Conservation (phyloP, 92 coral and sea anemone genomes). For the Zoanthus gigantus region DNA sequence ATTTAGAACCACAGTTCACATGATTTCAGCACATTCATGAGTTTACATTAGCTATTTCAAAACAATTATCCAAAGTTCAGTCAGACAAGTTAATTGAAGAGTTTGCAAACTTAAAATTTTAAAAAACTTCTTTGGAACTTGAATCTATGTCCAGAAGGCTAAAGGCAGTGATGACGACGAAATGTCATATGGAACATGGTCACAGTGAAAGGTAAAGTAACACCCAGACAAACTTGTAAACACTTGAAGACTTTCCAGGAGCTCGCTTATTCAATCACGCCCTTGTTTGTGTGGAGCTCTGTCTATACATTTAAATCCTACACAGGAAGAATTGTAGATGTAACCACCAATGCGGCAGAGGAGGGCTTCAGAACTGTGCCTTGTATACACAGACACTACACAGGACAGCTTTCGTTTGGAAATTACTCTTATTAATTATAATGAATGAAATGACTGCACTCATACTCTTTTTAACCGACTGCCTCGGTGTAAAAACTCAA, state of each 20-base stretch:
- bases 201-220: slow-evolving; percentile 9
- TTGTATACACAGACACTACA: neutral
- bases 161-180: neutral
- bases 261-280: slow-evolving; percentile 1
- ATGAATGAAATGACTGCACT: slow-evolving; percentile 3
- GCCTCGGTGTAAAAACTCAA: neutral
- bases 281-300: slow-evolving; percentile 10
- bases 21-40: too few species aligned
- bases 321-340: slow-evolving; percentile 9
- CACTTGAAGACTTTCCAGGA: slow-evolving; percentile 14
- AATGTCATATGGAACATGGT: slow-evolving; percentile 8
- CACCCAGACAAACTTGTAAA: slow-evolving; percentile 7
- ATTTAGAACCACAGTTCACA: too few species aligned
- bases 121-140: too few species aligned
- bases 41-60: too few species aligned
- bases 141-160: too few species aligned
- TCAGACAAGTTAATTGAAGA: neutral
- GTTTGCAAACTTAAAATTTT: neutral
- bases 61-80: too few species aligned
- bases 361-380: neutral
- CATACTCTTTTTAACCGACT: neutral
- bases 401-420: neutral
- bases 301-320: neutral
- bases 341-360: slow-evolving; percentile 2
- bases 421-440: neutral